Base-by-base conservation (phyloP, 2,797 vertebrate genomes). In the Macrochelys suwanniensis region DNA sequence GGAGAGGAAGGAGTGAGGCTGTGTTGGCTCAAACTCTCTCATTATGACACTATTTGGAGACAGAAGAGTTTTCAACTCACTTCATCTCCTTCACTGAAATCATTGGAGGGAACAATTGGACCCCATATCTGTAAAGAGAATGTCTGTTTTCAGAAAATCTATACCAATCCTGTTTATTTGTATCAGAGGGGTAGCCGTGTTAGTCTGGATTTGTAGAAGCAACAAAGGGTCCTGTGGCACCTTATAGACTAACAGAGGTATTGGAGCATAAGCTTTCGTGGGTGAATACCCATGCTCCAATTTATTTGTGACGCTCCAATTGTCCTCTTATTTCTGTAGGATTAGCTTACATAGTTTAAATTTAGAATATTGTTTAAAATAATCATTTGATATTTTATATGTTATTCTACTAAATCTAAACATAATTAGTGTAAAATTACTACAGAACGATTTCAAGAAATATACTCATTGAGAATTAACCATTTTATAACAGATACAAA, bases 331-430 rank as follows among this genome's bases (percentile, higher is more conserved):
- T 51, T 42, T 42, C 37, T 42, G 37, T 42, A 42, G 37, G 37
- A 42, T 42, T 42, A 42, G 37, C 37, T 42, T 42, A 42, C 37
- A 42, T 42, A 42, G 37, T 42, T 42, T 42, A 42, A 42, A 42
- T 3, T 42, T 42, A 42, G 37, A 42, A 42, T 42, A 42, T 42
- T 42, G 37, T 42, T 42, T 42, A 3, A 42, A 42, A 42, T 42
- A 42, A 42, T 42, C 37, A 42, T 91, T 94, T 87, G 4, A 45
- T 42, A 79, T 88, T 96, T 94, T 92, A 56, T 82, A 28, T 95
- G 94, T 93, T 94, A 96, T 96, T 85, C 84, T 94, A 83, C 87
- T 85, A 93, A 84, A 93, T 91, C 93, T 93, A 96, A 96, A 91
- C 90, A 89, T 51, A 68, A 37, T 84, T 84, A 74, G 21, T 56